Conservation (phyloP, 2,113 vertebrate species). For the Nannobrachium achirus region DNA sequence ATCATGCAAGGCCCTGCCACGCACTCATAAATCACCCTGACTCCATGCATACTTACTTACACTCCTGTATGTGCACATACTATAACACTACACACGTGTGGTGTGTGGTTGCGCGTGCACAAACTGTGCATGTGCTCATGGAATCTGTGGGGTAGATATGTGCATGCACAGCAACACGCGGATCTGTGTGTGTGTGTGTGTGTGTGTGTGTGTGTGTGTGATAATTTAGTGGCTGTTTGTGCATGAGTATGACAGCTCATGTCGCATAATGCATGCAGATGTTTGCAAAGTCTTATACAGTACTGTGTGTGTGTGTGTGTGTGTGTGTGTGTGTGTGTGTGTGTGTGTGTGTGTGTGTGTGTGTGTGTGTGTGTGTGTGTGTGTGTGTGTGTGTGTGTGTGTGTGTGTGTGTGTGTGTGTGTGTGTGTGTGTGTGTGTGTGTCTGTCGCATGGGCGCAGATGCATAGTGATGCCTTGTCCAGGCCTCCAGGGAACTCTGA, state of each 20-base stretch:
- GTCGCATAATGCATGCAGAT: conserved; percentile 8
- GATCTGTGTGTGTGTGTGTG: not conserved
- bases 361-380: conserved; percentile 8
- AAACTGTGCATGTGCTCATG: not conserved
- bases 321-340: not conserved
- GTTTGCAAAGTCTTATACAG: too few relatives aligned
- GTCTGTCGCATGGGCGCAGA: conserved; percentile 26
- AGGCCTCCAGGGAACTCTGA: conserved; percentile 5
- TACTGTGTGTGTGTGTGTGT: not conserved
- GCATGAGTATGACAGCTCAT: too few relatives aligned
- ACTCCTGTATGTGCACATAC: too few relatives aligned
- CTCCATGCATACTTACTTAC: not conserved
- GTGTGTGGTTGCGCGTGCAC: not conserved
- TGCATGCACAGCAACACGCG: too few relatives aligned
- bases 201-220: conserved; percentile 9
- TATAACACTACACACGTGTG: not conserved
- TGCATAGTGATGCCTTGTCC: conserved; percentile 5
- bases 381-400: not conserved
- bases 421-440: conserved; percentile 7
- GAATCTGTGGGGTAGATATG: too few relatives aligned
- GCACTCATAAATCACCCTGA: conserved; percentile 68
- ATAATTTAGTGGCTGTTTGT: too few relatives aligned
- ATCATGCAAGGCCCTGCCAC: conserved; percentile 60
- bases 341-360: not conserved
- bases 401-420: not conserved